phyloP scores from a whole-genome alignment of 2,888 invertebrate genomes.

The Cyclophora albipunctata region DNA sequence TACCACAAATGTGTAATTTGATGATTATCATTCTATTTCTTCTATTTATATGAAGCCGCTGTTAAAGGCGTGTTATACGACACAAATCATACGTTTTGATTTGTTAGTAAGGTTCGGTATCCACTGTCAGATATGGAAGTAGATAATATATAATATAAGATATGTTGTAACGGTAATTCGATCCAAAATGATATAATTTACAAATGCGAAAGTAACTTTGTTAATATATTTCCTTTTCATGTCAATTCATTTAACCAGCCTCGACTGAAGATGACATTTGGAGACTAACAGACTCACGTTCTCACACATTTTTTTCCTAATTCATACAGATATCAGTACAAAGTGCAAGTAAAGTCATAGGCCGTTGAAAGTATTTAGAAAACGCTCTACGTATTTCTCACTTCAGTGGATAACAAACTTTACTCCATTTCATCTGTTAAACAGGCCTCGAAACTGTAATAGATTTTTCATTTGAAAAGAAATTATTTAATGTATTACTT shows the following conservation, averaged over 20 bases:
- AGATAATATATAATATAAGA: no score
- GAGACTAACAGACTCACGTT: not conserved
- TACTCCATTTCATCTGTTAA: conserved; percentile 14
- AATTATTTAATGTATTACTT: conserved; percentile 5
- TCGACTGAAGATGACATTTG: no score
- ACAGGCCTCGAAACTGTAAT: conserved; percentile 5
- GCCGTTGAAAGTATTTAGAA: no score
- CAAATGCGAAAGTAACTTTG: no score
- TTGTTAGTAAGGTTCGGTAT: no score
- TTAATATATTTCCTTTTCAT: no score
- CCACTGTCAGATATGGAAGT: no score
- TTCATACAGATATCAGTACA: conserved; percentile 38
- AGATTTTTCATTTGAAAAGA: conserved; percentile 19
- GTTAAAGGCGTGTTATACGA: conserved; percentile 25
- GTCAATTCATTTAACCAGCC: no score
- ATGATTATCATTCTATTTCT: conserved; percentile 46
- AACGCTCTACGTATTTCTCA: no score
- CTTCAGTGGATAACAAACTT: conserved; percentile 27
- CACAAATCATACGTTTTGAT: conserved; percentile 42
- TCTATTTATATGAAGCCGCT: conserved; percentile 35
- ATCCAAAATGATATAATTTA: no score
- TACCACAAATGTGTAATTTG: conserved; percentile 42
- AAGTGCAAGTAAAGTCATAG: conserved; percentile 28
- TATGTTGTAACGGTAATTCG: no score
- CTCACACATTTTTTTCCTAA: conserved; percentile 29